Conservation (phyloP, 1,140 invertebrate genomes). For the Diabrotica virgifera region DNA sequence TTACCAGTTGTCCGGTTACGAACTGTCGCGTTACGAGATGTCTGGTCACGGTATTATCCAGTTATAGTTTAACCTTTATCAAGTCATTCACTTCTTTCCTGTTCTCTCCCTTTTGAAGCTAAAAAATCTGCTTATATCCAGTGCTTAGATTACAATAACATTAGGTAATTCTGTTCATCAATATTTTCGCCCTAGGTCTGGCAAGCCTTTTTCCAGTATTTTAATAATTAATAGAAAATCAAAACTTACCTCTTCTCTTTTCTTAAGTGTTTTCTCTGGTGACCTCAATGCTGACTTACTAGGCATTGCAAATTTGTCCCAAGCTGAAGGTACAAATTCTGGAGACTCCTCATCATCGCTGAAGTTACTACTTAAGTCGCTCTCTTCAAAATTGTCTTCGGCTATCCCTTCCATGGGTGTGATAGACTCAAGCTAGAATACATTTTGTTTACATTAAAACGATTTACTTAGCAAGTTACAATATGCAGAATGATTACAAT, state of each 20-base stretch:
- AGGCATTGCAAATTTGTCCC: conserved; percentile 58
- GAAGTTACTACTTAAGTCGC: conserved; percentile 40
- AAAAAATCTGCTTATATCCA: too few relatives aligned
- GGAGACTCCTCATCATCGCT: conserved; percentile 59
- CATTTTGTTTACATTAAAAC: too few relatives aligned
- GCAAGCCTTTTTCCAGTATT: too few relatives aligned
- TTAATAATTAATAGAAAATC: not conserved
- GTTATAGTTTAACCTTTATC: not conserved
- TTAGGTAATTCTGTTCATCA: too few relatives aligned
- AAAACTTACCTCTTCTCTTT: conserved; percentile 36
- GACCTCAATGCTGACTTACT: conserved; percentile 57
- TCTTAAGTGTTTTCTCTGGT: conserved; percentile 50
- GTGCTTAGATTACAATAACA: too few relatives aligned
- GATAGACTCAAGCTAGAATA: conserved; percentile 33
- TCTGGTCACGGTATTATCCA: conserved; percentile 21
- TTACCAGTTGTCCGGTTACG: too few relatives aligned
- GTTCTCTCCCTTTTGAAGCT: too few relatives aligned
- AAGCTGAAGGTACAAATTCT: conserved; percentile 59
- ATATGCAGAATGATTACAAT: too few relatives aligned
- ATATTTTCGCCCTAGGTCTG: too few relatives aligned
- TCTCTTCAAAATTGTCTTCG: conserved; percentile 38
- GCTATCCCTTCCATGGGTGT: conserved; percentile 37
- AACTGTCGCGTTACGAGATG: too few relatives aligned
- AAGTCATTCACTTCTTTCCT: not conserved
- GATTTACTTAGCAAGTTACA: too few relatives aligned